phyloP scores from a whole-genome alignment of 1,140 invertebrate genomes.

The Venturia canescens region DNA sequence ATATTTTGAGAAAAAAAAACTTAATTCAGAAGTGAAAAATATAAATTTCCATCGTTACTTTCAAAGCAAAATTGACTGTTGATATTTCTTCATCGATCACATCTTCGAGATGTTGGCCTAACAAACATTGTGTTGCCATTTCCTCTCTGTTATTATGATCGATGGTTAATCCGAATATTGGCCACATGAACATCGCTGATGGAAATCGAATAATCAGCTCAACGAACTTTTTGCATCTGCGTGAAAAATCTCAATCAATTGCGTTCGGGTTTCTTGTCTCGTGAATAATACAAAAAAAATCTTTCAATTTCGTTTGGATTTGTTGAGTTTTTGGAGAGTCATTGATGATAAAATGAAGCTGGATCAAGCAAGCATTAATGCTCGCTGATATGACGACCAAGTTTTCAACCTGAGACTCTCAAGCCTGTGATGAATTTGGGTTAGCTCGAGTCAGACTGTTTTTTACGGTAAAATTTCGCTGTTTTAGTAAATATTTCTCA shows the following conservation, averaged over 20 bases:
- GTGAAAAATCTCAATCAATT: too few relatives aligned
- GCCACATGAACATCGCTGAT: constrained; percentile 70
- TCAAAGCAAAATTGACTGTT: constrained; percentile 66
- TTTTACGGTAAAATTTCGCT: constrained; percentile 38
- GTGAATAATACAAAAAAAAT: constrained; percentile 48
- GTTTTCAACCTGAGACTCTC: constrained; percentile 76
- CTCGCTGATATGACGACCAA: constrained; percentile 64
- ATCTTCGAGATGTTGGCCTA: constrained; percentile 69
- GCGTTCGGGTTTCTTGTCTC: too few relatives aligned
- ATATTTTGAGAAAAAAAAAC: not conserved
- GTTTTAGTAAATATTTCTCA: constrained; percentile 34
- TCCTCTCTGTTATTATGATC: constrained; percentile 66
- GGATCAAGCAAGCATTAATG: constrained; percentile 56
- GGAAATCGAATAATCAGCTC: constrained; percentile 70
- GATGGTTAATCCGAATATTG: constrained; percentile 62
- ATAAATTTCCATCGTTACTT: constrained; percentile 58
- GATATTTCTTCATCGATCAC: constrained; percentile 69
- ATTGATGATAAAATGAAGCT: constrained; percentile 65
- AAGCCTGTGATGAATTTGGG: constrained; percentile 70
- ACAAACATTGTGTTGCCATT: constrained; percentile 63
- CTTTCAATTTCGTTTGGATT: not conserved
- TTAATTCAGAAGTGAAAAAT: not conserved
- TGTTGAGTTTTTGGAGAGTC: constrained; percentile 44
- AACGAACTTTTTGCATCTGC: constrained; percentile 70
- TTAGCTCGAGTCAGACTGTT: constrained; percentile 68